phyloP scores from a whole-genome alignment of 2,888 invertebrate species.

The Cremastinae sp. region DNA sequence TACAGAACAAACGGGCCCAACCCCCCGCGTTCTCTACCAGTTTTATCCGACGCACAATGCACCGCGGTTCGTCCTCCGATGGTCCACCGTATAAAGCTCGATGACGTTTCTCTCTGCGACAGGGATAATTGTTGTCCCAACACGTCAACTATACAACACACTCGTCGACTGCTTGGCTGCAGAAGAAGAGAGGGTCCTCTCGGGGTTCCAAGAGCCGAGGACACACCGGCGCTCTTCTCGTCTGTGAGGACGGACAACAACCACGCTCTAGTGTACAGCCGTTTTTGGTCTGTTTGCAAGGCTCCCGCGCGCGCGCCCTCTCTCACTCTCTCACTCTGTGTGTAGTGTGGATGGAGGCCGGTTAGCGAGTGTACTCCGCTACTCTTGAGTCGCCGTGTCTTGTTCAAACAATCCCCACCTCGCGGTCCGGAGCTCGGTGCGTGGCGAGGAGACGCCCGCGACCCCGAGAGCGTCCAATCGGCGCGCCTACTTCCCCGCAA shows the following conservation, averaged over 20 bases:
- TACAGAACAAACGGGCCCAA: conserved; percentile 45
- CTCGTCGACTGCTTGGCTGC: conserved; percentile 21
- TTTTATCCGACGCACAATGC: conserved; percentile 63
- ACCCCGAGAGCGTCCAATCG: conserved; percentile 55
- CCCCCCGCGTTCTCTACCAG: conserved; percentile 36
- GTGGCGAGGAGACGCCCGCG: conserved; percentile 58
- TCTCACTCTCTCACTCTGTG: conserved; percentile 72
- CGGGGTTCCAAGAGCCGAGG: conserved; percentile 24
- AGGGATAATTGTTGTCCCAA: conserved; percentile 71
- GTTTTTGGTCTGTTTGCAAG: conserved; percentile 64
- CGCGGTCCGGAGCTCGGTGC: conserved; percentile 14
- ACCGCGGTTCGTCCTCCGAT: conserved; percentile 43
- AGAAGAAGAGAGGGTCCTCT: not conserved
- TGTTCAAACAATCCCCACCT: conserved; percentile 77
- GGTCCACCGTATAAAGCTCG: conserved; percentile 53
- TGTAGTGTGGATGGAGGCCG: conserved; percentile 78
- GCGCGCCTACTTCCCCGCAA: conserved; percentile 17
- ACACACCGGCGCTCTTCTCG: conserved; percentile 31
- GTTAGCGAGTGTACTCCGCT: conserved; percentile 79
- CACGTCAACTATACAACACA: conserved; percentile 66
- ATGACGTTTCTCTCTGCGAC: conserved; percentile 63
- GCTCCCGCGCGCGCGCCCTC: conserved; percentile 61
- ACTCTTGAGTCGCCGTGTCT: conserved; percentile 77
- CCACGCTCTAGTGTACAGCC: conserved; percentile 23
- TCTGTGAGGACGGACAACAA: conserved; percentile 40